Percentiles rank a stretch among this genome's conserved stretches.
Evolutionary conservation across 1,140 invertebrate species (phyloP).

Genomic region (Stratiolaelaps scimitus): DNA sequence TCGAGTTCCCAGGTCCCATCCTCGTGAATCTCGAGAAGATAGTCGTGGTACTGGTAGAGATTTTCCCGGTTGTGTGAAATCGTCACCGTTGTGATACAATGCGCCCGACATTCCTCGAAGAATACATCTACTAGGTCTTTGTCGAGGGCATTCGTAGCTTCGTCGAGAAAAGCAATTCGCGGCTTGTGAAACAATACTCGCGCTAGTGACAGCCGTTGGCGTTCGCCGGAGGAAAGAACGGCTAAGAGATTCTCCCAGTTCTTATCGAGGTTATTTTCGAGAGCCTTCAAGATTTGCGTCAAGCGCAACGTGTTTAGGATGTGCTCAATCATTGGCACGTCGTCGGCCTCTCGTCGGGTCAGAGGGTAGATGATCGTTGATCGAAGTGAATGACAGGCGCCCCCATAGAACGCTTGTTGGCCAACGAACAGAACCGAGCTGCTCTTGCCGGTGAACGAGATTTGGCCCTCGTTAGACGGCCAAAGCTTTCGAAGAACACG

Average conservation of each 20-base stretch:
- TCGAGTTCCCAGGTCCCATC: background rate
- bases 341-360: background rate
- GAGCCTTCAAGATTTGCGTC: background rate
- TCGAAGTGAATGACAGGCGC: background rate
- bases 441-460: background rate
- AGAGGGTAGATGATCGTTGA: background rate
- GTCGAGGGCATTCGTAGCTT: slow-evolving; percentile 8
- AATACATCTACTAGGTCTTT: background rate
- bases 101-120: background rate
- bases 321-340: background rate
- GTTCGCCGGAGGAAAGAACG: background rate
- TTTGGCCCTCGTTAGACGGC: background rate
- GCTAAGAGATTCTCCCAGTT: background rate
- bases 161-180: background rate
- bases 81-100: background rate
- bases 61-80: background rate
- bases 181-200: background rate
- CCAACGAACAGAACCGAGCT: background rate
- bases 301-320: background rate
- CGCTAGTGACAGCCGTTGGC: slow-evolving; percentile 1
- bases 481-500: background rate
- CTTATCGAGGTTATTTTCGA: background rate
- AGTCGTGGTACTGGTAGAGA: background rate
- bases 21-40: background rate
- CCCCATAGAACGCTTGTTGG: background rate